Conservation (phyloP, 2,113 vertebrate genomes). For the Microcebus ravelobensis region DNA sequence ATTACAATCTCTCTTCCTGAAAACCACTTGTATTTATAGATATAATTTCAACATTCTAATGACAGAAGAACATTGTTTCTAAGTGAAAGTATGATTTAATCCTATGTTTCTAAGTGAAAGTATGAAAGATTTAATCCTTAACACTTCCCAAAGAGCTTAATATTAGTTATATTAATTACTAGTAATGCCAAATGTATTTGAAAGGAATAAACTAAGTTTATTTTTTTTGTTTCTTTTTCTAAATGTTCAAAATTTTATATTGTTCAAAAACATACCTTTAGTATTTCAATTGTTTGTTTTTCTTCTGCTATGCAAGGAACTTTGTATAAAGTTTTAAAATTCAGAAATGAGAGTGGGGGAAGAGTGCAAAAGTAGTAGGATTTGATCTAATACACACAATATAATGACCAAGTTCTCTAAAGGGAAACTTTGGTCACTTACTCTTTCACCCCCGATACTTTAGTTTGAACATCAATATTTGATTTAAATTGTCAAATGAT, state of each 20-base stretch:
- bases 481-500: not conserved
- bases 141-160: not conserved
- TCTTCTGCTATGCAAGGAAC: not conserved
- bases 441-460: not conserved
- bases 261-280: not conserved
- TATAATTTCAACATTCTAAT: not conserved
- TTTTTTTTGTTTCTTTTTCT: not conserved
- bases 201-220: not conserved
- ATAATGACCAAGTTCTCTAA: not conserved
- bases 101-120: not conserved
- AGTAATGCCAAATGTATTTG: not conserved
- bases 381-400: not conserved
- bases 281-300: not conserved
- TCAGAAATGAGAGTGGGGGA: not conserved
- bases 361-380: not conserved
- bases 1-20: not conserved
- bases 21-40: not conserved
- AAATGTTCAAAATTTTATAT: not conserved
- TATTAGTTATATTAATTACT: not conserved
- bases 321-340: not conserved
- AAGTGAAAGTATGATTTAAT: not conserved
- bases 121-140: not conserved
- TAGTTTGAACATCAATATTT: not conserved
- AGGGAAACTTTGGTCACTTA: not conserved
- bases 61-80: not conserved